These are phyloP conservation scores for Herpetotheres cachinnans DNA, from an alignment of 2,113 vertebrate genomes.

Conservation along the genomic window DNA sequence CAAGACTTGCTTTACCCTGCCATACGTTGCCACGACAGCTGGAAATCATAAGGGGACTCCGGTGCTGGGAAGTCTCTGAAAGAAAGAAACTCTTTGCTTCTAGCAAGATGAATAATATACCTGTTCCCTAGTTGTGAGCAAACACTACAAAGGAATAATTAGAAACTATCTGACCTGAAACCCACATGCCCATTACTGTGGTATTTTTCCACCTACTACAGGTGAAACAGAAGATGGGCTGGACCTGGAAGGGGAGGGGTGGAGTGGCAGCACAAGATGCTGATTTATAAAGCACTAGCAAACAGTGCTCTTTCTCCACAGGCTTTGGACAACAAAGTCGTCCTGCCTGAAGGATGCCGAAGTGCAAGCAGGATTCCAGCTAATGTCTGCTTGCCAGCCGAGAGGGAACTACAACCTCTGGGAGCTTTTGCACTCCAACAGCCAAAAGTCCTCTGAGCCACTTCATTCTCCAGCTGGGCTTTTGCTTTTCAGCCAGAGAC, in stretches of 20 bases:
- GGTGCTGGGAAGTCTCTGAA: not conserved
- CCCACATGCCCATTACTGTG: slow-evolving; percentile 61
- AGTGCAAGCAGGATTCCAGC: slow-evolving; percentile 47
- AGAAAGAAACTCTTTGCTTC: slow-evolving; percentile 42
- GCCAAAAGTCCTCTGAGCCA: not conserved
- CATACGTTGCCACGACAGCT: not conserved
- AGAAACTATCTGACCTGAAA: slow-evolving; percentile 72
- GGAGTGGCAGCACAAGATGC: slow-evolving; percentile 56
- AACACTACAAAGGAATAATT: slow-evolving; percentile 67
- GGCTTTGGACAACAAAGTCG: slow-evolving; percentile 37
- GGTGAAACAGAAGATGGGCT: slow-evolving; percentile 68
- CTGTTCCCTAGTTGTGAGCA: slow-evolving; percentile 37
- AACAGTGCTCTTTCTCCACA: slow-evolving; percentile 37
- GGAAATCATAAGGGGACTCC: not conserved
- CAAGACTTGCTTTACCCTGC: not conserved
- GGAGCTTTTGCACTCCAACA: not conserved
- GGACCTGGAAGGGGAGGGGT: slow-evolving; percentile 57
- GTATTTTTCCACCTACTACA: slow-evolving; percentile 71
- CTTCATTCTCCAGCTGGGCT: not conserved
- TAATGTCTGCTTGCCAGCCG: slow-evolving; percentile 41
- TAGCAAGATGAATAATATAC: slow-evolving; percentile 49
- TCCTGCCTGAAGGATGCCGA: slow-evolving; percentile 61
- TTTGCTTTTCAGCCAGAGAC: not conserved
- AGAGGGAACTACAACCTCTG: slow-evolving; percentile 8
- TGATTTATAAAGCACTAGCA: slow-evolving; percentile 67